Conservation (phyloP, 2,113 vertebrate genomes). For the Dolichotis patagonum region DNA sequence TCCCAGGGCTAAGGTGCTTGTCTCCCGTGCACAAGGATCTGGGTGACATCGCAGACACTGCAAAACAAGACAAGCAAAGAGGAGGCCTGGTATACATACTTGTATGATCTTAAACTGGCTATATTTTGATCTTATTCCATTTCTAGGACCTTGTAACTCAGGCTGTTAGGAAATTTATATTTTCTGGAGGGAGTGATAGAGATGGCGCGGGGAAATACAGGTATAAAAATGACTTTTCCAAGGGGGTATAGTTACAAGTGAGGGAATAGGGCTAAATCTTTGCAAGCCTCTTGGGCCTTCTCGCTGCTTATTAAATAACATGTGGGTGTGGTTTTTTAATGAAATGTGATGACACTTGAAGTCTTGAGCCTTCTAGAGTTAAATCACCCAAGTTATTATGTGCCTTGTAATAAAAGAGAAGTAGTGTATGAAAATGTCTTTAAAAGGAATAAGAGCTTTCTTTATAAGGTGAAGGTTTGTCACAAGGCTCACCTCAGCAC, state of each 20-base stretch:
- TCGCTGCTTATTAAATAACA: neutral
- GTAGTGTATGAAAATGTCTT: neutral
- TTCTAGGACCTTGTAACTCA: neutral
- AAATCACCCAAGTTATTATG: constrained; percentile 42
- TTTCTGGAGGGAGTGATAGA: neutral
- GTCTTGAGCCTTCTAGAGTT: constrained; percentile 40
- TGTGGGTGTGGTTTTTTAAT: neutral
- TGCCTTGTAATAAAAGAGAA: constrained; percentile 50
- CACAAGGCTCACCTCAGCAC: neutral
- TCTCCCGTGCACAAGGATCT: too few species aligned
- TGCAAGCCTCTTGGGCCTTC: neutral
- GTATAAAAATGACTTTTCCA: neutral
- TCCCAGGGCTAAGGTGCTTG: neutral
- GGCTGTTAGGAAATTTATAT: neutral
- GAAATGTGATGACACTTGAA: neutral
- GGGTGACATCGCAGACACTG: neutral
- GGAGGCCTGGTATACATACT: neutral
- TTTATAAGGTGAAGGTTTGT: neutral
- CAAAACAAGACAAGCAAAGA: neutral
- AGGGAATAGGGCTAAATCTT: neutral
- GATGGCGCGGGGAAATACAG: neutral
- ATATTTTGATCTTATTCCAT: neutral
- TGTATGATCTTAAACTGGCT: neutral
- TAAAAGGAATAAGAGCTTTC: neutral
- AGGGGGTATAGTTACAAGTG: neutral